phyloP scores from a whole-genome alignment of 2,113 vertebrate genomes.

The Cheilinus undulatus region DNA sequence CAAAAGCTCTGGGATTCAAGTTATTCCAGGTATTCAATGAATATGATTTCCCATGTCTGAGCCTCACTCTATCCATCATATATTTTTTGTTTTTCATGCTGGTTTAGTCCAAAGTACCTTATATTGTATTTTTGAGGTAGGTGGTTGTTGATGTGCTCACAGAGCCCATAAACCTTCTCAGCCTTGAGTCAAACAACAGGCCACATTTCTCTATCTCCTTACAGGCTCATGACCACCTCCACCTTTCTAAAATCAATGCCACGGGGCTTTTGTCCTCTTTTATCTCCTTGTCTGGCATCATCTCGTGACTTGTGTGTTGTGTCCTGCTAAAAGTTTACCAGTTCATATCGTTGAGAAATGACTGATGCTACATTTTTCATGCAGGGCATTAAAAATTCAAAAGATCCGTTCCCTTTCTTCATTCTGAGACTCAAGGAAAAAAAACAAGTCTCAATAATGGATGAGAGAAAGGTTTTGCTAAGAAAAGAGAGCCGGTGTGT shows the following conservation, averaged over 20 bases:
- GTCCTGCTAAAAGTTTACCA: slow-evolving; percentile 81
- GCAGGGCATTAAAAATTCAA: slow-evolving; percentile 80
- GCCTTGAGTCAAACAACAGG: neutral
- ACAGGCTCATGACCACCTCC: neutral
- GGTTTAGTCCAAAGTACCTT: neutral
- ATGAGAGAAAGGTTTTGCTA: slow-evolving; percentile 82
- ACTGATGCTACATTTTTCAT: slow-evolving; percentile 84
- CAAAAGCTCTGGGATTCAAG: slow-evolving; percentile 33
- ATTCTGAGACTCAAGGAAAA: slow-evolving; percentile 81
- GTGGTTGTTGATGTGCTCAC: neutral
- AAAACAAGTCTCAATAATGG: slow-evolving; percentile 85
- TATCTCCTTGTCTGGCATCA: slow-evolving; percentile 18
- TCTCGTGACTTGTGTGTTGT: slow-evolving; percentile 66
- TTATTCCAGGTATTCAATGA: slow-evolving; percentile 24
- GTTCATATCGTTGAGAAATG: slow-evolving; percentile 71
- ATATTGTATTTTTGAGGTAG: neutral
- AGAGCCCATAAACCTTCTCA: neutral
- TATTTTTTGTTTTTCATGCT: neutral
- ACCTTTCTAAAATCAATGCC: slow-evolving; percentile 13
- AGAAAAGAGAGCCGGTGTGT: slow-evolving; percentile 75
- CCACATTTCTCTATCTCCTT: neutral
- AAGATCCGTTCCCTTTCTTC: slow-evolving; percentile 80
- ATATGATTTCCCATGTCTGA: slow-evolving; percentile 25
- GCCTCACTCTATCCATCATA: neutral
- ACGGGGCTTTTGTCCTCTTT: neutral